These are phyloP conservation scores for Acleris cristana DNA, from an alignment of 2,888 invertebrate species.

Conservation along the genomic window DNA sequence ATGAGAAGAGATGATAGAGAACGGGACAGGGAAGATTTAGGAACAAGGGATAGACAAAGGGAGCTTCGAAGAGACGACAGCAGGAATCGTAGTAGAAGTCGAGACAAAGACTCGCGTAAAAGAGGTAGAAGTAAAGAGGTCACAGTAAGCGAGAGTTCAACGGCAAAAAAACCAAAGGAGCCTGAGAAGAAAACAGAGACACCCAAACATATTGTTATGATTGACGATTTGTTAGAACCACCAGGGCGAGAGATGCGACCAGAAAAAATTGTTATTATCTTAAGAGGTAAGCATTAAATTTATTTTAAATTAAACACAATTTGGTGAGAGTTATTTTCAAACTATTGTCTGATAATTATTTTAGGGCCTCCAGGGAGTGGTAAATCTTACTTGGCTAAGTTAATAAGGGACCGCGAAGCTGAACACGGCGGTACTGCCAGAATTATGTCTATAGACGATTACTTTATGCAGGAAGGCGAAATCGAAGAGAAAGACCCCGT, in stretches of 20 bases:
- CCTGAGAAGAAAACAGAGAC: constrained; percentile 50
- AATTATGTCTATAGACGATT: constrained; percentile 97
- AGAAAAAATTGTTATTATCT: constrained; percentile 91
- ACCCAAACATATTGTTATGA: constrained; percentile 80
- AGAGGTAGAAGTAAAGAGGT: constrained; percentile 65
- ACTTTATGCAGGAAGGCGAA: constrained; percentile 95
- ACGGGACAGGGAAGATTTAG: constrained; percentile 42
- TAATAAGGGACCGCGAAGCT: constrained; percentile 92
- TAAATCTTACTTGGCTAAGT: constrained; percentile 94
- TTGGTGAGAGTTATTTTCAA: too few species aligned
- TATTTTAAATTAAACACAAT: too few species aligned
- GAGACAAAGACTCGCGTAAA: constrained; percentile 67
- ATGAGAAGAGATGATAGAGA: constrained; percentile 45
- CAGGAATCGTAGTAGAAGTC: constrained; percentile 60
- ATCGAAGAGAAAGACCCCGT: constrained; percentile 87
- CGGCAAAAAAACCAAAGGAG: constrained; percentile 58
- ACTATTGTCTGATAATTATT: constrained; percentile 29
- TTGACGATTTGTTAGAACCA: constrained; percentile 92
- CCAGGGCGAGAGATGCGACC: constrained; percentile 93
- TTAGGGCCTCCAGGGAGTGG: constrained; percentile 95
- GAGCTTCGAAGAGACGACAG: constrained; percentile 52
- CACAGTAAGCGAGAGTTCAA: constrained; percentile 49
- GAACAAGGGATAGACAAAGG: constrained; percentile 45
- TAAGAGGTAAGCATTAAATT: constrained; percentile 83
- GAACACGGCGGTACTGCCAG: constrained; percentile 95